These are phyloP conservation scores for Sarcoramphus papa DNA, from an alignment of 2,797 vertebrate species.

Conservation along the genomic window DNA sequence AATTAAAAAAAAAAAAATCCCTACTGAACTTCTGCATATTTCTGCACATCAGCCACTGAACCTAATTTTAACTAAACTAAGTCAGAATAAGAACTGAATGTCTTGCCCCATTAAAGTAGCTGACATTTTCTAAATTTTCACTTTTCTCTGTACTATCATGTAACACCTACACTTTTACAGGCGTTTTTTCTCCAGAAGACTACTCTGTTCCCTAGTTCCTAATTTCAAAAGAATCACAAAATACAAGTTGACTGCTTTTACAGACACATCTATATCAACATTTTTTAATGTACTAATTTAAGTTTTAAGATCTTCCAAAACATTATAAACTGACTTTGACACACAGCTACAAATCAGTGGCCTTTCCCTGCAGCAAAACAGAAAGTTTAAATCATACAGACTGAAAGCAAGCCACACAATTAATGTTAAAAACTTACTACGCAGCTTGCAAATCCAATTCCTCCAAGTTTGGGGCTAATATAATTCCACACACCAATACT, in stretches of 20 bases:
- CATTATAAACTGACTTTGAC: not conserved
- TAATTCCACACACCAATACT: conserved; percentile 99
- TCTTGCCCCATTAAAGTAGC: not conserved
- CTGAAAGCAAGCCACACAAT: not conserved
- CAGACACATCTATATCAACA: not conserved
- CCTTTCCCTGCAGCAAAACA: not conserved
- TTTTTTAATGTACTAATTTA: not conserved
- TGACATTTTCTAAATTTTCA: not conserved
- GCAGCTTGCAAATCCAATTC: conserved; percentile 96
- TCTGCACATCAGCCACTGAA: not conserved
- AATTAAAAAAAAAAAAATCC: not conserved
- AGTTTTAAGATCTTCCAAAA: not conserved
- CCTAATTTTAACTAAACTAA: not conserved
- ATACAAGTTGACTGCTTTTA: not conserved
- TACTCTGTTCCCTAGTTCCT: not conserved
- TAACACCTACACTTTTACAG: not conserved
- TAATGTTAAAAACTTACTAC: conserved; percentile 79
- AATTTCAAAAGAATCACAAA: not conserved
- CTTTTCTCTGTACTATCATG: not conserved
- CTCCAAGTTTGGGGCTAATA: conserved; percentile 93
- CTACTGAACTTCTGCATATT: not conserved
- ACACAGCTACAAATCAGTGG: not conserved
- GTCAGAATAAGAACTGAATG: not conserved
- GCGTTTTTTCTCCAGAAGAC: not conserved
- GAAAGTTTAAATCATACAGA: not conserved